Evolutionary conservation across 1,140 invertebrate genomes (phyloP).

Genomic region (Apis florea): DNA sequence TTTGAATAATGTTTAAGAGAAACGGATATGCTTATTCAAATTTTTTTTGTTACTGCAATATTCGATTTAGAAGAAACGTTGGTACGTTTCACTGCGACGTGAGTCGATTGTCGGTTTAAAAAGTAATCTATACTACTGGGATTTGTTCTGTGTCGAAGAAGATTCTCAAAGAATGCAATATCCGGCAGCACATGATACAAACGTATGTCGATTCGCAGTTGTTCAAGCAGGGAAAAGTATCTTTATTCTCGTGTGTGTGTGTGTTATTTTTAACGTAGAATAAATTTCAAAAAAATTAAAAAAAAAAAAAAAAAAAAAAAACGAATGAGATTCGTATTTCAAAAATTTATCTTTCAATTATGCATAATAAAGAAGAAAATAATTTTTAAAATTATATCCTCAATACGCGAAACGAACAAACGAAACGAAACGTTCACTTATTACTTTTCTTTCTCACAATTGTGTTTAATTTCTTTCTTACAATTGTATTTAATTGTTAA

Average conservation of each 20-base stretch:
- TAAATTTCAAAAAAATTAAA: neutral
- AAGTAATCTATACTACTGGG: slow-evolving; percentile 30
- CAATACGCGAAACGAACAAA: too few species aligned
- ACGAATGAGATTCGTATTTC: too few species aligned
- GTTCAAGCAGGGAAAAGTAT: neutral
- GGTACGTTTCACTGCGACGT: neutral
- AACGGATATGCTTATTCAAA: neutral
- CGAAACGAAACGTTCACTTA: too few species aligned
- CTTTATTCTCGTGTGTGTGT: neutral
- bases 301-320: too few species aligned
- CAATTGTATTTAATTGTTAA: neutral
- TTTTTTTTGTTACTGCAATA: neutral
- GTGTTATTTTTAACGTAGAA: neutral
- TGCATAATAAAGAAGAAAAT: too few species aligned
- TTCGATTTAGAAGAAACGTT: neutral
- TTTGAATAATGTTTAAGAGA: neutral
- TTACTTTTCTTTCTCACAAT: neutral
- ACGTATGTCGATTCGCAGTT: neutral
- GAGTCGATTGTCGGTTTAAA: slow-evolving; percentile 12
- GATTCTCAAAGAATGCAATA: slow-evolving; percentile 4
- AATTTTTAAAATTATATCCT: too few species aligned
- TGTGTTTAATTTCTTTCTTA: neutral
- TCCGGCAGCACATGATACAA: slow-evolving; percentile 15
- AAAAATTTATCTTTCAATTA: too few species aligned
- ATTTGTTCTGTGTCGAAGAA: neutral